Base-by-base conservation (phyloP, 2,797 vertebrate species). In the Dipus sagitta region DNA sequence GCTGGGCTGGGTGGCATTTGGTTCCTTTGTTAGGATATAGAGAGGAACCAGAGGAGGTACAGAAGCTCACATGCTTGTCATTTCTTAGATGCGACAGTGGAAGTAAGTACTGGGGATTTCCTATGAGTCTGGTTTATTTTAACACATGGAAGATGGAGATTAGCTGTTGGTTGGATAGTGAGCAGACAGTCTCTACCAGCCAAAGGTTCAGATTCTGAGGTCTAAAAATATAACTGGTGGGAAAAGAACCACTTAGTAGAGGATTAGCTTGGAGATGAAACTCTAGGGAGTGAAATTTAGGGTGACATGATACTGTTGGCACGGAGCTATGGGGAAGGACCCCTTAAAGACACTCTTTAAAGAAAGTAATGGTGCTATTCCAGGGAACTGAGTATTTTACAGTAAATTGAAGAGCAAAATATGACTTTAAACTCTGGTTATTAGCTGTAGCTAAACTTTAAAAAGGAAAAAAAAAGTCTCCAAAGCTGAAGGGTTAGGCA, bases 201-300 rank as follows among this genome's bases (percentile, higher is more conserved):
- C 62, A n/a, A 52, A 75, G 42, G 80, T 79, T 92, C 54, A 2
- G 62, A 74, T 76, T 83, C 77, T 42, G 68, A 38, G n/a, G 18
- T 67, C 79, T 86, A 76, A 92, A 92, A 89, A 91, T 86, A 92
- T n/a, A 83, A 47, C 38, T 17, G 32, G 26, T 1, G 60, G 58
- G 23, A 14, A 86, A 54, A 71, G 81, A 54, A 26, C 23, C 18
- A 32, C 86, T 76, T 64, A 32, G 47, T 54, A 88, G 70, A 80
- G 34, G 54, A 26, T 64, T 21, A 65, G 78, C 38, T n/a, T 34
- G 32, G 23, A 82, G 72, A 12, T 7, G 34, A 78, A 80, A 68
- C 71, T 58, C 71, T 26, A 58, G 71, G 68, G 60, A 67, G 28
- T 12, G n/a, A 34, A 34, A 32, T 12, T 67, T 4, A 38, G 72